phyloP scores from a whole-genome alignment of 2,888 invertebrate species.

The Andrena praecox region DNA sequence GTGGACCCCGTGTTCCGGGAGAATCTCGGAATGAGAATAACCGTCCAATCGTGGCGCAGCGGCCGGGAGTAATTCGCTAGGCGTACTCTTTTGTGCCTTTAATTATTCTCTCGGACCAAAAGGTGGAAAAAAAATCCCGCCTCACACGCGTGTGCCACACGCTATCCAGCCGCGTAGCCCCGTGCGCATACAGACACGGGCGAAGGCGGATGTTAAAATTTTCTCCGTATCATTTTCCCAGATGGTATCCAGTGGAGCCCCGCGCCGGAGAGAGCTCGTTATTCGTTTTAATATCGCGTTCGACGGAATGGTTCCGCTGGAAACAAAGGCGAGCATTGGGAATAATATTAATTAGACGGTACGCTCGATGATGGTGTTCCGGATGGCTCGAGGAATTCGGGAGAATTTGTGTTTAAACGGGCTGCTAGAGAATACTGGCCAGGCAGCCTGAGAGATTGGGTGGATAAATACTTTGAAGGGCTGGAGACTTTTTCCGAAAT shows the following conservation, averaged over 20 bases:
- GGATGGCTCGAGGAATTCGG: slow-evolving; percentile 12
- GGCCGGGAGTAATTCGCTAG: slow-evolving; percentile 73
- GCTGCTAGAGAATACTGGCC: neutral
- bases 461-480: neutral
- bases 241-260: slow-evolving; percentile 57
- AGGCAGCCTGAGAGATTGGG: neutral
- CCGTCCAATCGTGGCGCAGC: slow-evolving; percentile 75
- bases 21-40: slow-evolving; percentile 77
- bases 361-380: slow-evolving; percentile 21
- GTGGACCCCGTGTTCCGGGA: slow-evolving; percentile 76
- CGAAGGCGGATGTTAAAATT: slow-evolving; percentile 58
- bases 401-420: slow-evolving; percentile 1
- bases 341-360: slow-evolving; percentile 47
- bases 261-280: slow-evolving; percentile 45
- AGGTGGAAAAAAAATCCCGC: slow-evolving; percentile 62
- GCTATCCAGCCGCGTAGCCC: slow-evolving; percentile 42
- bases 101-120: slow-evolving; percentile 73
- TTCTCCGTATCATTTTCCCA: slow-evolving; percentile 68
- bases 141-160: slow-evolving; percentile 57
- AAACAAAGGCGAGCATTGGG: slow-evolving; percentile 20
- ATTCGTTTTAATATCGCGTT: slow-evolving; percentile 54
- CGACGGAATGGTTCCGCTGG: slow-evolving; percentile 34
- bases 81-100: slow-evolving; percentile 75
- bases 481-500: neutral
- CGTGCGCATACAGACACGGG: slow-evolving; percentile 41